A percentile compares a stretch with the other conserved stretches of the same genome.
Evolutionary conservation across 2,888 invertebrate species (phyloP).

Genomic region (Dicranocentrus wangi): DNA sequence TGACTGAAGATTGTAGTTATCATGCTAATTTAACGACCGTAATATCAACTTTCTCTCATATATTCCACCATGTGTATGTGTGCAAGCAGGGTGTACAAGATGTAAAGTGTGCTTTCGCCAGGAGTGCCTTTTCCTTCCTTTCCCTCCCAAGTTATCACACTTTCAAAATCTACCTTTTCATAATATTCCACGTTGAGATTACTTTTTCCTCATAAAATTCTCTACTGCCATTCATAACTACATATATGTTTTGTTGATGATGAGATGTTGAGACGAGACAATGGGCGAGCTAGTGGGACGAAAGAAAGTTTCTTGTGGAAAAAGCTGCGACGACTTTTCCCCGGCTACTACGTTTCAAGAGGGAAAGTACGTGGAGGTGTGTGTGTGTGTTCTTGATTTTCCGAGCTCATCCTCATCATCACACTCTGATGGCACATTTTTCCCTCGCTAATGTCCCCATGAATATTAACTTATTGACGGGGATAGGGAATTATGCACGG

Average conservation of each 20-base stretch:
- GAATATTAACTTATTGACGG: slow-evolving; percentile 32
- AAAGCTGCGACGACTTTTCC: neutral
- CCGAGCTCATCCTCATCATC: neutral
- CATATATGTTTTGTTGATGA: slow-evolving; percentile 43
- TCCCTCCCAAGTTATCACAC: slow-evolving; percentile 49
- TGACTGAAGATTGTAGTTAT: slow-evolving; percentile 63
- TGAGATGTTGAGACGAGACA: slow-evolving; percentile 31
- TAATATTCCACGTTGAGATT: slow-evolving; percentile 52
- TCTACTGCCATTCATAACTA: slow-evolving; percentile 24
- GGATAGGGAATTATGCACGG: slow-evolving; percentile 17
- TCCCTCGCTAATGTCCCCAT: slow-evolving; percentile 18
- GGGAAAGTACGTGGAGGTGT: no score
- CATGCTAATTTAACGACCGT: slow-evolving; percentile 64
- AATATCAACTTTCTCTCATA: slow-evolving; percentile 58
- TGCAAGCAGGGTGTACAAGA: no score
- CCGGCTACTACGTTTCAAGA: neutral
- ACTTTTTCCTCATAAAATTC: slow-evolving; percentile 54
- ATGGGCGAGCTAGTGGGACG: neutral
- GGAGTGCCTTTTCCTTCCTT: slow-evolving; percentile 14
- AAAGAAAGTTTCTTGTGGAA: neutral
- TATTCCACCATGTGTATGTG: slow-evolving; percentile 4
- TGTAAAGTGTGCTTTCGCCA: neutral
- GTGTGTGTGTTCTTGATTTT: no score
- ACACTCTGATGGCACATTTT: slow-evolving; percentile 15
- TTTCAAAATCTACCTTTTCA: slow-evolving; percentile 57